A percentile compares a stretch with the other conserved stretches of the same genome.
Conservation (phyloP, 2,888 invertebrate genomes). For the Sarcophaga variegata region DNA sequence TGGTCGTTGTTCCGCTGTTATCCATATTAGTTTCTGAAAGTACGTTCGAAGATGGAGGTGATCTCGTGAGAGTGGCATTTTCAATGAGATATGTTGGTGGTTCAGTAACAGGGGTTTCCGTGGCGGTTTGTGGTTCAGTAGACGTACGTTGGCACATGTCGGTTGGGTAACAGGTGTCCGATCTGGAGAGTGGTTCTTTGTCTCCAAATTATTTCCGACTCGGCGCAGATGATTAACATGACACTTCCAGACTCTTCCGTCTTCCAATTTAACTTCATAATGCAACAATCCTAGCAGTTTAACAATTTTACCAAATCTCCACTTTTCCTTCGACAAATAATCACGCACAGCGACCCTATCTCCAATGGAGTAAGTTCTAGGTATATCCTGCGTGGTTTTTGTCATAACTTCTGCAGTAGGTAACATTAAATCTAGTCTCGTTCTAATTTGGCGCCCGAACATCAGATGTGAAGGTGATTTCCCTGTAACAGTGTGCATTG, state of each 20-base stretch:
- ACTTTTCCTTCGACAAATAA: slow-evolving; percentile 60
- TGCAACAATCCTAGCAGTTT: slow-evolving; percentile 41
- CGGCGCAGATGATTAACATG: slow-evolving; percentile 47
- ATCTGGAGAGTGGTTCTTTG: not conserved
- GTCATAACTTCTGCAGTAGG: not conserved
- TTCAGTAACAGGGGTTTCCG: too few relatives aligned
- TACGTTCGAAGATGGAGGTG: not conserved
- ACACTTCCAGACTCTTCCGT: slow-evolving; percentile 53
- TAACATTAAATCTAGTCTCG: slow-evolving; percentile 30
- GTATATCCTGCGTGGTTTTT: not conserved
- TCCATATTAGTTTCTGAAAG: not conserved
- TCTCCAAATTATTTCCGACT: slow-evolving; percentile 9
- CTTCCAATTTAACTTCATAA: slow-evolving; percentile 51
- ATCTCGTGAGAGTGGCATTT: not conserved
- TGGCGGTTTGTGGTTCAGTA: not conserved
- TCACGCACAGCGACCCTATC: slow-evolving; percentile 61
- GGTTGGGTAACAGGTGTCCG: slow-evolving; percentile 20
- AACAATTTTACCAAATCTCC: slow-evolving; percentile 46
- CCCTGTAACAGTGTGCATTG: slow-evolving; percentile 24
- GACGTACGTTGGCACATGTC: not conserved
- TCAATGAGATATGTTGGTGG: too few relatives aligned
- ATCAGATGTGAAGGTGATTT: slow-evolving; percentile 25
- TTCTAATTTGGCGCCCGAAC: slow-evolving; percentile 12
- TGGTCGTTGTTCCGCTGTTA: not conserved
- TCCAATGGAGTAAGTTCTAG: slow-evolving; percentile 20